A percentile compares a stretch with the other conserved stretches of the same genome.
phyloP scores from a whole-genome alignment of 2,797 vertebrate genomes.

The Parotocinclus haroldoi region DNA sequence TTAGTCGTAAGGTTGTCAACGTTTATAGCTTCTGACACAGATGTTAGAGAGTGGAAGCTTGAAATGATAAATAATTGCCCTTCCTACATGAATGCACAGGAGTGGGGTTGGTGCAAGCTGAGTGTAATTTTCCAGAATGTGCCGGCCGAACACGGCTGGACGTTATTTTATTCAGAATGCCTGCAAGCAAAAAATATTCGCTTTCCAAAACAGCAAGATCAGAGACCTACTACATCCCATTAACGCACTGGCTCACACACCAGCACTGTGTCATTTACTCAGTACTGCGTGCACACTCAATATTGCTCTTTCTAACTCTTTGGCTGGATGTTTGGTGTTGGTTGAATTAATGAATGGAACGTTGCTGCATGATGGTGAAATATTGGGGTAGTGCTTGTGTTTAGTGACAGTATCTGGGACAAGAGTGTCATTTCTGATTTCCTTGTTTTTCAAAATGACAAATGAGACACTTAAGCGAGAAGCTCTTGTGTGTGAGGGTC shows the following conservation, averaged over 20 bases:
- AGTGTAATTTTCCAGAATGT: conserved; percentile 31
- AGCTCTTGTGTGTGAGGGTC: conserved; percentile 16
- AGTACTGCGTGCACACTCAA: conserved; percentile 17
- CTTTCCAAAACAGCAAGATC: conserved; percentile 43
- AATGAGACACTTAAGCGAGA: conserved; percentile 14
- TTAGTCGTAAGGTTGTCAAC: no score
- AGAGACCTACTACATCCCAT: conserved; percentile 36
- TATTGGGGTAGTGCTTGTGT: background rate
- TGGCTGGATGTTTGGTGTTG: background rate
- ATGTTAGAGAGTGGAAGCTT: background rate
- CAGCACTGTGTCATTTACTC: conserved; percentile 4
- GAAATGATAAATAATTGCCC: background rate
- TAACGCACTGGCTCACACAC: conserved; percentile 14
- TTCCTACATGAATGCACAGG: conserved; percentile 2
- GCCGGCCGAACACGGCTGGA: conserved; percentile 14
- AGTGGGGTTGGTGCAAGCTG: background rate
- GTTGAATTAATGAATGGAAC: conserved; percentile 22
- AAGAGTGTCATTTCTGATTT: conserved; percentile 3
- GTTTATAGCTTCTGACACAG: no score
- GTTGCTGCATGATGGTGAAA: background rate
- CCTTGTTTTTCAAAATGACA: conserved; percentile 6
- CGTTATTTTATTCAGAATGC: conserved; percentile 46
- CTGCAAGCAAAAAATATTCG: conserved; percentile 42
- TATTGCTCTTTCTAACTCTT: conserved; percentile 28
- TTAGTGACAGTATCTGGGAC: background rate